Conservation (phyloP, 2,113 vertebrate genomes). For the Gavialis gangeticus region DNA sequence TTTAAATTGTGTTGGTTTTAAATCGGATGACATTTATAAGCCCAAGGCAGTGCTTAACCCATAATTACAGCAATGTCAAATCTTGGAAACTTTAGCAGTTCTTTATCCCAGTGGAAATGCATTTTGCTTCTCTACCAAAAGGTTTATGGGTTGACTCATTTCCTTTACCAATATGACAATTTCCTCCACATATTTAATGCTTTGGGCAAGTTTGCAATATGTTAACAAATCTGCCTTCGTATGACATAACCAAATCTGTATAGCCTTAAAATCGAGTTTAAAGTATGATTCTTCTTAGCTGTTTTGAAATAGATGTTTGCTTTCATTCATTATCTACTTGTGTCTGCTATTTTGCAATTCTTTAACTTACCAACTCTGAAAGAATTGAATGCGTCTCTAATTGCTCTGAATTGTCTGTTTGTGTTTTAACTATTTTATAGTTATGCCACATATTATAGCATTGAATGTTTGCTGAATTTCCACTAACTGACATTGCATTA, state of each 20-base stretch:
- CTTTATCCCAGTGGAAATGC: conserved; percentile 87
- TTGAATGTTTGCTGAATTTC: conserved; percentile 56
- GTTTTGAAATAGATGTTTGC: conserved; percentile 36
- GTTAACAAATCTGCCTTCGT: conserved; percentile 60
- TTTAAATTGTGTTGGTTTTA: conserved; percentile 82
- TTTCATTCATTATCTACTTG: conserved; percentile 33
- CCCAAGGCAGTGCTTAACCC: conserved; percentile 96
- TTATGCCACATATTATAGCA: conserved; percentile 69
- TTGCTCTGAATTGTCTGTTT: conserved; percentile 60
- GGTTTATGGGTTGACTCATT: conserved; percentile 91
- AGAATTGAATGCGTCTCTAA: conserved; percentile 52
- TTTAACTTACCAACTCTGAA: conserved; percentile 57
- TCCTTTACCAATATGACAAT: conserved; percentile 90
- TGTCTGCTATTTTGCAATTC: conserved; percentile 8
- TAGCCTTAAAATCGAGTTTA: conserved; percentile 41
- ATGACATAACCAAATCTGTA: conserved; percentile 49
- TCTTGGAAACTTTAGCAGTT: conserved; percentile 90
- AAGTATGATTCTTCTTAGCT: conserved; percentile 33
- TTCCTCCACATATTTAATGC: conserved; percentile 92
- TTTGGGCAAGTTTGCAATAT: conserved; percentile 80
- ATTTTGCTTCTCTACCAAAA: conserved; percentile 82
- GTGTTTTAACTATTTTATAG: conserved; percentile 65
- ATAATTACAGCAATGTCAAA: conserved; percentile 91
- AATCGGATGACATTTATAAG: conserved; percentile 85
- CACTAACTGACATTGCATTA: conserved; percentile 69